phyloP scores from a whole-genome alignment of 1,140 invertebrate species.

The Eueides isabella region DNA sequence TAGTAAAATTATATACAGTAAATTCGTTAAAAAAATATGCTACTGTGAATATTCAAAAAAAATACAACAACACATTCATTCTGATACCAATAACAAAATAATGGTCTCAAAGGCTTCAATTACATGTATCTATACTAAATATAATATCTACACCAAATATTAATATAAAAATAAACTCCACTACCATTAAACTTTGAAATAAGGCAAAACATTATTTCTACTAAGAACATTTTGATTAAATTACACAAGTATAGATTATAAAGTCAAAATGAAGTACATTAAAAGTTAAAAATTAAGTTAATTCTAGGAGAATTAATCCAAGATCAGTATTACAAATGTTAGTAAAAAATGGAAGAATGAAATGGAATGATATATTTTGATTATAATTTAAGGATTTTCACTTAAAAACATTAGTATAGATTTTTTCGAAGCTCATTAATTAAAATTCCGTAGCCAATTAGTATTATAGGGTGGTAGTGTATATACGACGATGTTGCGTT shows the following conservation, averaged over 20 bases:
- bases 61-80: too few relatives aligned
- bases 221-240: not conserved
- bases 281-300: too few relatives aligned
- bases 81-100: too few relatives aligned
- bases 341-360: not conserved
- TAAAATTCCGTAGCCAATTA: conserved; percentile 57
- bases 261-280: too few relatives aligned
- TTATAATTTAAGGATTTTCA: not conserved
- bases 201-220: conserved; percentile 6
- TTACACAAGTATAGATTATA: not conserved
- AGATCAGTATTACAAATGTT: not conserved
- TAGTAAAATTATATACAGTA: too few relatives aligned
- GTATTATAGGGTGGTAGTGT: conserved; percentile 49
- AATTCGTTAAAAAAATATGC: too few relatives aligned
- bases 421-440: conserved; percentile 51
- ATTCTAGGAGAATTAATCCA: too few relatives aligned
- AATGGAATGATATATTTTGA: not conserved
- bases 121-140: not conserved
- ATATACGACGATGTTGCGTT: conserved; percentile 55
- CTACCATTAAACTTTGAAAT: not conserved
- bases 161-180: not conserved
- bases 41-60: too few relatives aligned
- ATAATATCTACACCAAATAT: not conserved
- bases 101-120: not conserved
- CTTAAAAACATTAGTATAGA: conserved; percentile 6